A percentile compares a stretch with the other conserved stretches of the same genome.
phyloP scores from a whole-genome alignment of 2,888 invertebrate species.

The Cantharis flavilabris region DNA sequence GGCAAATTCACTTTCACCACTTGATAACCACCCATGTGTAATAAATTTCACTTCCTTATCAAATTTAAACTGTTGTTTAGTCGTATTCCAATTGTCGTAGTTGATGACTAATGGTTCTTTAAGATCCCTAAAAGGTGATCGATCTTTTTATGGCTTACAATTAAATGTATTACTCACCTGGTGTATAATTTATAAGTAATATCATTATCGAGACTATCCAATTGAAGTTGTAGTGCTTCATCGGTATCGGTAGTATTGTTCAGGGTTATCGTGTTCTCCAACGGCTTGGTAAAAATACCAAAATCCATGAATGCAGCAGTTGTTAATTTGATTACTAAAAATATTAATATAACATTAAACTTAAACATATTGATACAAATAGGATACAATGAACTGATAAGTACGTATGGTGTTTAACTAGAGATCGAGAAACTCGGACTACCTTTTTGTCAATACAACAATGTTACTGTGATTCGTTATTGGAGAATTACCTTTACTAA shows the following conservation, averaged over 20 bases:
- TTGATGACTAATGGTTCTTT: not conserved
- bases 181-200: not conserved
- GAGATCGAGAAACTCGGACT: not conserved
- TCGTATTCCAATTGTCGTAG: not conserved
- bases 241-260: not conserved
- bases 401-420: not conserved
- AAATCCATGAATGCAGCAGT: not conserved
- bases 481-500: not conserved
- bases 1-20: constrained; percentile 53
- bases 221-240: not conserved
- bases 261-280: not conserved
- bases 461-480: not conserved
- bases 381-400: not conserved
- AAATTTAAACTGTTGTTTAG: not conserved
- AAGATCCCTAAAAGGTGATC: not conserved
- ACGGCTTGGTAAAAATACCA: not conserved
- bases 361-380: not conserved
- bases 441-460: not conserved
- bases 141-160: not conserved
- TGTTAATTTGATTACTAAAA: not conserved
- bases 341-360: not conserved
- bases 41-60: constrained; percentile 54
- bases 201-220: not conserved
- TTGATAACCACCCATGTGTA: constrained; percentile 62
- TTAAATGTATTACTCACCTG: not conserved